phyloP scores from a whole-genome alignment of 1,140 invertebrate genomes.

The Tetragonula clypearis region DNA sequence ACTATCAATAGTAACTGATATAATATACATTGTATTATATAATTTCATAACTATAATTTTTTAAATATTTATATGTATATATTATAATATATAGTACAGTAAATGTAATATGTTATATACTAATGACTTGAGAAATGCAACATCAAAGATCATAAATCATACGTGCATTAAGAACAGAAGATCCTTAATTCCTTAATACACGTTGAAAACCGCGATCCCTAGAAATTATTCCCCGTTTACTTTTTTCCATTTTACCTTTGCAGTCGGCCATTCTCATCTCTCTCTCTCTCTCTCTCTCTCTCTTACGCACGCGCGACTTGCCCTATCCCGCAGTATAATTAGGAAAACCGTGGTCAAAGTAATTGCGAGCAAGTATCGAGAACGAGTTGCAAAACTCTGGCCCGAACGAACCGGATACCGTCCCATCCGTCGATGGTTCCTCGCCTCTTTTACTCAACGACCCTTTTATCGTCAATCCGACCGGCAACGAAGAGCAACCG shows the following conservation, averaged over 20 bases:
- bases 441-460: neutral
- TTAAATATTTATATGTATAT: too few relatives aligned
- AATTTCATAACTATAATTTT: too few relatives aligned
- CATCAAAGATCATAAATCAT: too few relatives aligned
- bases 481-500: neutral
- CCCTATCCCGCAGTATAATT: slow-evolving; percentile 40
- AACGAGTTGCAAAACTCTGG: slow-evolving; percentile 10
- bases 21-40: too few relatives aligned
- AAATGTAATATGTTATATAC: too few relatives aligned
- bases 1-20: too few relatives aligned
- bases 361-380: slow-evolving; percentile 25
- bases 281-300: neutral
- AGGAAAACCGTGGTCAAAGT: slow-evolving; percentile 50
- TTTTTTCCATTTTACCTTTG: slow-evolving; percentile 21
- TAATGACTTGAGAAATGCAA: too few relatives aligned
- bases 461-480: neutral
- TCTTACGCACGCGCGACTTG: neutral
- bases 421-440: too few relatives aligned
- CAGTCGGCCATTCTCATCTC: neutral
- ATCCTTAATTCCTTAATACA: too few relatives aligned
- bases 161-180: too few relatives aligned
- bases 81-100: too few relatives aligned
- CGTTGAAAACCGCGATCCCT: too few relatives aligned
- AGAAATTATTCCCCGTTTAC: slow-evolving; percentile 27
- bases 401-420: neutral